These are phyloP conservation scores for Macroteleia sp. DNA, from an alignment of 2,888 invertebrate species.

Conservation along the genomic window DNA sequence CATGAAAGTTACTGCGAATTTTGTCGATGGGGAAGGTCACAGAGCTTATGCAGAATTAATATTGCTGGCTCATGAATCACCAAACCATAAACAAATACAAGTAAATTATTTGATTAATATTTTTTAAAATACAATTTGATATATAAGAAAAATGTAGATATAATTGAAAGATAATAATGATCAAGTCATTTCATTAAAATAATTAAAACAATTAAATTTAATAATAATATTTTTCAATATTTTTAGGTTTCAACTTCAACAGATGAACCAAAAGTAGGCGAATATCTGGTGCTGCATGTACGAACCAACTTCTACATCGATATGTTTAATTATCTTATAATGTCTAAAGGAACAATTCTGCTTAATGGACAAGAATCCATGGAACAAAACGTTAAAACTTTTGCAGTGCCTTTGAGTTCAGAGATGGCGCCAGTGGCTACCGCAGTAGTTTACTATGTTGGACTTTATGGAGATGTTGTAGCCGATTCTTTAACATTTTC, in stretches of 20 bases:
- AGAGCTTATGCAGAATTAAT: constrained; percentile 88
- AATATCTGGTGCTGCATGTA: constrained; percentile 97
- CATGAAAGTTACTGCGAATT: constrained; percentile 89
- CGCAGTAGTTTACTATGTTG: constrained; percentile 94
- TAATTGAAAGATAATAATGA: too few relatives aligned
- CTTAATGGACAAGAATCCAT: constrained; percentile 93
- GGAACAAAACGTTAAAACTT: constrained; percentile 90
- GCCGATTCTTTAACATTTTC: constrained; percentile 98
- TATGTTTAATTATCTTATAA: constrained; percentile 94
- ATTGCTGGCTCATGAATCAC: constrained; percentile 92
- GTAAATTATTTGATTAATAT: constrained; percentile 7
- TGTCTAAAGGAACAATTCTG: constrained; percentile 96
- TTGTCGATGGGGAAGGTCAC: constrained; percentile 88
- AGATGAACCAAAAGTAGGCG: constrained; percentile 92
- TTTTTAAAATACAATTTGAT: neutral
- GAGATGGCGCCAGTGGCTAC: constrained; percentile 97
- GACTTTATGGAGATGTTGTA: constrained; percentile 92
- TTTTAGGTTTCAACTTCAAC: constrained; percentile 93
- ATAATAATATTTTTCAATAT: too few relatives aligned
- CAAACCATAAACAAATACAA: constrained; percentile 92
- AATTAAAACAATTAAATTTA: too few relatives aligned
- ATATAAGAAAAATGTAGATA: too few relatives aligned
- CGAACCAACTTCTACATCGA: constrained; percentile 95
- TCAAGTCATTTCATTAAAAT: too few relatives aligned
- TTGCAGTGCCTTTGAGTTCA: constrained; percentile 92